Evolutionary conservation across 2,888 invertebrate genomes (phyloP).

Genomic region (Nemapogon koenigi): DNA sequence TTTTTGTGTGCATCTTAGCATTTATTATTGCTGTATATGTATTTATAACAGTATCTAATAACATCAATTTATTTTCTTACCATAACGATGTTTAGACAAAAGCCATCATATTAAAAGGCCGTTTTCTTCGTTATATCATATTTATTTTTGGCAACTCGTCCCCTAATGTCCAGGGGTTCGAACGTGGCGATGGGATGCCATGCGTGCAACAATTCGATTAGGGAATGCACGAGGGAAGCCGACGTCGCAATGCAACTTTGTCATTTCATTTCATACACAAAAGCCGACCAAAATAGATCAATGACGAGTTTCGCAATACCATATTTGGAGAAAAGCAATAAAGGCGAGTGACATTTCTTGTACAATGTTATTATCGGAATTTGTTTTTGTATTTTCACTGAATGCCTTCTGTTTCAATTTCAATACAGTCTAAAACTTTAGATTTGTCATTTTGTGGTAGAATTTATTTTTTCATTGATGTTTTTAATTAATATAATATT

Average conservation of each 20-base stretch:
- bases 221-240: constrained; percentile 53
- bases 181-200: constrained; percentile 44
- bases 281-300: constrained; percentile 44
- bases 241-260: constrained; percentile 45
- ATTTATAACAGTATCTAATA: no score
- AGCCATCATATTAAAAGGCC: constrained; percentile 52
- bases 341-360: constrained; percentile 38
- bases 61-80: no score
- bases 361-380: neutral
- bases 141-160: constrained; percentile 54
- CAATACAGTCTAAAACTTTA: no score
- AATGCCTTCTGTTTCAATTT: no score
- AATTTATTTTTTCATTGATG: no score
- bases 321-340: constrained; percentile 37
- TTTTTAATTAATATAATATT: no score
- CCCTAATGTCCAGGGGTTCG: constrained; percentile 51
- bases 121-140: constrained; percentile 48
- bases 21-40: no score
- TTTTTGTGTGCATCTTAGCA: no score
- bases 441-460: no score
- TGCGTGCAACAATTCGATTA: constrained; percentile 60
- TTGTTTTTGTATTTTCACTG: constrained; percentile 17
- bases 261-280: constrained; percentile 60
- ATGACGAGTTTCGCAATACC: constrained; percentile 39
- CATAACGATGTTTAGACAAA: no score